Evolutionary conservation across 2,888 invertebrate species (phyloP).

Genomic region (Megastigmus dorsalis): DNA sequence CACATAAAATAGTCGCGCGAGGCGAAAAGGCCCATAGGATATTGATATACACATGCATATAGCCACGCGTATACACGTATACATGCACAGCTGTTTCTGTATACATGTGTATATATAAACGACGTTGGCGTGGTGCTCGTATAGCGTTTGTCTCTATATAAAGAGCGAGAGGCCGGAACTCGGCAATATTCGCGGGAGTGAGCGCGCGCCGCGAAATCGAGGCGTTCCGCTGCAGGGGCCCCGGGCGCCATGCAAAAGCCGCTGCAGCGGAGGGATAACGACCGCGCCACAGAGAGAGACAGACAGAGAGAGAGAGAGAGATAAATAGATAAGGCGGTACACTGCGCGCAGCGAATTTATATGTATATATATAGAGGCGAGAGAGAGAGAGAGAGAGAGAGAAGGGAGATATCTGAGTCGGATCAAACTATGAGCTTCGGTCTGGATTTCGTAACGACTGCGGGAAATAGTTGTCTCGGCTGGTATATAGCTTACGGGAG

Average conservation of each 20-base stretch:
- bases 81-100: too few relatives aligned
- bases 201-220: conserved; percentile 13
- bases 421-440: conserved; percentile 10
- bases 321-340: neutral
- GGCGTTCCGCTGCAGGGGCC: conserved; percentile 15
- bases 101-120: too few relatives aligned
- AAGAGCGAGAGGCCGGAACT: conserved; percentile 16
- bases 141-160: too few relatives aligned
- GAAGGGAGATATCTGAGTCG: conserved; percentile 9
- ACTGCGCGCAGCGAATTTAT: too few relatives aligned
- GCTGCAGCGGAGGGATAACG: neutral
- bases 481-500: conserved; percentile 1
- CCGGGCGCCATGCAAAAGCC: conserved; percentile 1
- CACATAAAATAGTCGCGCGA: too few relatives aligned
- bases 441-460: conserved; percentile 38
- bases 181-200: neutral
- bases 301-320: neutral
- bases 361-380: neutral
- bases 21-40: too few relatives aligned
- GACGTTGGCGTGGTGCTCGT: too few relatives aligned
- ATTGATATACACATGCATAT: too few relatives aligned
- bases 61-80: too few relatives aligned
- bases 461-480: conserved; percentile 39
- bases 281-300: neutral
- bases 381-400: neutral